Percentiles rank a stretch among this genome's conserved stretches.
phyloP scores from a whole-genome alignment of 30 jellyfish, hydroid and myxozoan species.

The Turritopsis rubra region DNA sequence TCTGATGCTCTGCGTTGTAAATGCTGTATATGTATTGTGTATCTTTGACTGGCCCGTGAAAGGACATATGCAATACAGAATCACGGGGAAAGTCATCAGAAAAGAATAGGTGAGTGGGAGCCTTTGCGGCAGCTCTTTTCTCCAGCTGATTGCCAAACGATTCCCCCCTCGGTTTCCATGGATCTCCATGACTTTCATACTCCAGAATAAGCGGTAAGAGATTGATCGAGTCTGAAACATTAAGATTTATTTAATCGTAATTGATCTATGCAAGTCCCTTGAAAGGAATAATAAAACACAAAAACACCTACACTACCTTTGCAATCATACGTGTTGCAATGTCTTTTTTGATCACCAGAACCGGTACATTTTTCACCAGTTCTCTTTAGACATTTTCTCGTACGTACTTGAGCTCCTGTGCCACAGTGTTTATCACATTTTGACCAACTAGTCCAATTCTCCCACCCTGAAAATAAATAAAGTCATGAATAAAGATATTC shows the following conservation, averaged over 20 bases:
- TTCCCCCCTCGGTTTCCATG: conserved; percentile 23
- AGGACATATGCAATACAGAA: conserved; percentile 40
- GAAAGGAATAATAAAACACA: background rate
- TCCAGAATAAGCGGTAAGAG: background rate
- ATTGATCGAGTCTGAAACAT: conserved; percentile 18
- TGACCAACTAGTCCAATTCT: conserved; percentile 64
- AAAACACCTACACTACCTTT: conserved; percentile 16
- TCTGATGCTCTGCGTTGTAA: conserved; percentile 82
- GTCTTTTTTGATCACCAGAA: conserved; percentile 36
- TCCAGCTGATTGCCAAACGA: background rate
- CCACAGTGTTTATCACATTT: conserved; percentile 65
- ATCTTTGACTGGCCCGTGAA: conserved; percentile 38
- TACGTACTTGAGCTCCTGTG: conserved; percentile 55
- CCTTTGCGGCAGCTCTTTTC: conserved; percentile 39
- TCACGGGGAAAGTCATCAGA: conserved; percentile 54
- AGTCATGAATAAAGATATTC: background rate
- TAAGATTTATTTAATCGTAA: background rate
- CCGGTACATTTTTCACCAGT: conserved; percentile 49
- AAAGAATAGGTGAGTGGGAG: conserved; percentile 58
- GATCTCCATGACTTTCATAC: background rate
- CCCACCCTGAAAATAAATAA: conserved; percentile 84
- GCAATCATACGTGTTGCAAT: conserved; percentile 56
- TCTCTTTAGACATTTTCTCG: conserved; percentile 34
- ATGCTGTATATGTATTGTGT: conserved; percentile 51
- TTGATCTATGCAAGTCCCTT: background rate